These are phyloP conservation scores for Meta bourneti DNA, from an alignment of 2,888 invertebrate genomes.

Conservation along the genomic window DNA sequence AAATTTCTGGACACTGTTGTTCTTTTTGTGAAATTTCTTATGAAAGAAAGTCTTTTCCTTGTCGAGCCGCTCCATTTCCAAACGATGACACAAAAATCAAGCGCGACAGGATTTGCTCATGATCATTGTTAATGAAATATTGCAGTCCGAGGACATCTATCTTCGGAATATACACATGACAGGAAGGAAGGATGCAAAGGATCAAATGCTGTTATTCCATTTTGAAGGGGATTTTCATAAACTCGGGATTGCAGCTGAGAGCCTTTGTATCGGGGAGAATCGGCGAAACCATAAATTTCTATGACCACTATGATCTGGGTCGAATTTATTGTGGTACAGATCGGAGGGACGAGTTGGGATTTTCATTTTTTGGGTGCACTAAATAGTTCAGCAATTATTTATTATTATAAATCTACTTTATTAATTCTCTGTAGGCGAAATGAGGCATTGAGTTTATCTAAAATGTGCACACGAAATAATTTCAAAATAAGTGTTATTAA, in stretches of 20 bases:
- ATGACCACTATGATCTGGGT: not conserved
- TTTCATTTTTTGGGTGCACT: not conserved
- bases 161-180: slow-evolving; percentile 49
- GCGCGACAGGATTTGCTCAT: not conserved
- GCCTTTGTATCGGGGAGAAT: slow-evolving; percentile 14
- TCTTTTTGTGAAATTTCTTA: not conserved
- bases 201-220: slow-evolving; percentile 36
- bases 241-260: slow-evolving; percentile 15
- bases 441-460: no score
- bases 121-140: slow-evolving; percentile 62
- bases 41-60: not conserved
- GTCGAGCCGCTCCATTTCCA: not conserved
- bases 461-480: no score
- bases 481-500: no score
- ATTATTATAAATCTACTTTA: no score
- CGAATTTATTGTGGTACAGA: slow-evolving; percentile 1
- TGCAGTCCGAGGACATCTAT: slow-evolving; percentile 35
- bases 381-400: no score
- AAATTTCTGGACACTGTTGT: not conserved
- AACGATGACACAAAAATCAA: slow-evolving; percentile 7
- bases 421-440: no score
- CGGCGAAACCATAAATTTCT: slow-evolving; percentile 11
- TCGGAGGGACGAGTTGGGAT: not conserved
- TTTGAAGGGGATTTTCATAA: slow-evolving; percentile 59
- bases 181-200: slow-evolving; percentile 51